A percentile compares a stretch with the other conserved stretches of the same genome.
These are phyloP conservation scores for Meiosimyza decipiens DNA, from an alignment of 2,888 invertebrate genomes.

Conservation along the genomic window DNA sequence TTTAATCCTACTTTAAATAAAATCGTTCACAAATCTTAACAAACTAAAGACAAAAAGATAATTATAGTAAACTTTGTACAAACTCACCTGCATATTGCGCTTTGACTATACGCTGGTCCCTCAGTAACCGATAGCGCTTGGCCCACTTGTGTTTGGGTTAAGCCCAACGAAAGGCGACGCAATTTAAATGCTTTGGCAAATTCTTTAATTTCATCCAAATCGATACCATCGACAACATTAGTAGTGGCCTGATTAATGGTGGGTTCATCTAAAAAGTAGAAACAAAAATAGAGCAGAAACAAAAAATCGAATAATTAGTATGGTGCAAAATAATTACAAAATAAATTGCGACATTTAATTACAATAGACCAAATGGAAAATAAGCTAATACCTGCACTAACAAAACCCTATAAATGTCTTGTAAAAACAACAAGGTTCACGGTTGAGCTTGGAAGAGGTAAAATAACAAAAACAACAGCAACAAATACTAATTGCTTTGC, in stretches of 20 bases:
- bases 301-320: conserved; percentile 12
- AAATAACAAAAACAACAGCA: neutral
- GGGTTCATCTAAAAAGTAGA: conserved; percentile 77
- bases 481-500: conserved; percentile 37
- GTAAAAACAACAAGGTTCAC: neutral
- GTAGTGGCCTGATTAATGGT: conserved; percentile 94
- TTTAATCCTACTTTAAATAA: conserved; percentile 14
- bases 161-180: conserved; percentile 89
- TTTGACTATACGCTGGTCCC: conserved; percentile 98
- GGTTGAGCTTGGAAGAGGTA: neutral
- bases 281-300: conserved; percentile 38
- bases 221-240: conserved; percentile 95
- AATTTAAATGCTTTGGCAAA: conserved; percentile 98
- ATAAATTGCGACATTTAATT: neutral
- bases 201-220: conserved; percentile 97
- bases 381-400: neutral
- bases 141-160: conserved; percentile 98
- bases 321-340: conserved; percentile 3
- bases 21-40: conserved; percentile 27
- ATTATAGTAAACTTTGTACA: neutral
- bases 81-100: conserved; percentile 96
- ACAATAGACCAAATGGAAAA: no score
- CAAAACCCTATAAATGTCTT: conserved; percentile 18
- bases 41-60: conserved; percentile 31
- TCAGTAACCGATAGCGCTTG: conserved; percentile 96